These are phyloP conservation scores for Oncorhynchus tshawytscha DNA, from an alignment of 2,113 vertebrate genomes.

Conservation along the genomic window DNA sequence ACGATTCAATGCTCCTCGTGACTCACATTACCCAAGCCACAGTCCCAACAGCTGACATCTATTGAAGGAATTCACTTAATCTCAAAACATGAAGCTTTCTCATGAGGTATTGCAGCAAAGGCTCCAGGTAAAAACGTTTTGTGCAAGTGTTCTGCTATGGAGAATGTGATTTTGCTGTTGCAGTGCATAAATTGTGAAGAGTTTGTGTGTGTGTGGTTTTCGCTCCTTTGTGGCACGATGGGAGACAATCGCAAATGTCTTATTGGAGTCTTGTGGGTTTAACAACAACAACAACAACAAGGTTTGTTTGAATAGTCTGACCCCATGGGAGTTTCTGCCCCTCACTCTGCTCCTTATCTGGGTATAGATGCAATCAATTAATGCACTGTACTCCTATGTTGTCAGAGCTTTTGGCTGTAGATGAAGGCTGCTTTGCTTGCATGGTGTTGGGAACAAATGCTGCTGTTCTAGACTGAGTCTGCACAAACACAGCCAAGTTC, in stretches of 20 bases:
- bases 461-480: not conserved
- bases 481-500: not conserved
- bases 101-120: not conserved
- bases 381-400: slow-evolving; percentile 14
- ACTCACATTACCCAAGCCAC: slow-evolving; percentile 57
- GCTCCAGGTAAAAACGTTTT: not conserved
- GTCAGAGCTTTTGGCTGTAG: not conserved
- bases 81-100: slow-evolving; percentile 15
- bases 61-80: slow-evolving; percentile 40
- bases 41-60: slow-evolving; percentile 50
- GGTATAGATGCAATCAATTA: not conserved
- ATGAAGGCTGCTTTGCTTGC: slow-evolving; percentile 9
- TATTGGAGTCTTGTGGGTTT: not conserved
- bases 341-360: not conserved
- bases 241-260: not conserved
- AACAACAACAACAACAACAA: not conserved
- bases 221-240: not conserved
- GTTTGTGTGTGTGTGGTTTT: not conserved
- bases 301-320: not conserved
- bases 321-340: not conserved
- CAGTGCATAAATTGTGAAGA: not conserved
- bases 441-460: not conserved
- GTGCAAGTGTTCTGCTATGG: not conserved
- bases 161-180: not conserved
- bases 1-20: slow-evolving; percentile 48